Conservation (phyloP, 2,113 vertebrate species). For the Prochilodus magdalenae region DNA sequence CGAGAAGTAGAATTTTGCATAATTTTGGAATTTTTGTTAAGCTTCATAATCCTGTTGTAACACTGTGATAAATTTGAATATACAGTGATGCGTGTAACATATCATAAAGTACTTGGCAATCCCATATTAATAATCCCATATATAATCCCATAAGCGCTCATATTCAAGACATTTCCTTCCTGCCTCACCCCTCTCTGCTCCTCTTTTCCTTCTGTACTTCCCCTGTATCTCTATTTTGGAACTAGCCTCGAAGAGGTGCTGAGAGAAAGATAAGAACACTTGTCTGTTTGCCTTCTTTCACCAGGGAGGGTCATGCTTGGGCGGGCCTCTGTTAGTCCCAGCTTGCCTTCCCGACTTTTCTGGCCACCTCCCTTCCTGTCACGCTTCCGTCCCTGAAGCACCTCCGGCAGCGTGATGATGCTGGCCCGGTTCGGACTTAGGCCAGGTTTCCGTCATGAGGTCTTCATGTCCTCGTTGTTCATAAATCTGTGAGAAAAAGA, state of each 20-base stretch:
- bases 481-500: background rate
- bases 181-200: slow-evolving; percentile 14
- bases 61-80: background rate
- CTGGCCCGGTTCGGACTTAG: background rate
- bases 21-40: too few species aligned
- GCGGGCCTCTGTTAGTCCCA: slow-evolving; percentile 22
- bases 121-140: too few species aligned
- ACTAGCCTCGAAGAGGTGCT: slow-evolving; percentile 44
- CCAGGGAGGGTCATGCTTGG: slow-evolving; percentile 39
- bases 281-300: slow-evolving; percentile 28
- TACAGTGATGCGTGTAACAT: background rate
- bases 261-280: slow-evolving; percentile 47
- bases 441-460: background rate
- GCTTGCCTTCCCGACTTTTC: background rate
- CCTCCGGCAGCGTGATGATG: background rate
- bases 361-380: slow-evolving; percentile 22
- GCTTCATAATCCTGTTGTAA: too few species aligned
- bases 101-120: background rate
- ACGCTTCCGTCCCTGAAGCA: background rate
- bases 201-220: slow-evolving; percentile 19
- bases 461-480: slow-evolving; percentile 5
- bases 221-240: background rate
- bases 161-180: slow-evolving; percentile 49
- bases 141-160: slow-evolving; percentile 34
- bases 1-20: too few species aligned